Evolutionary conservation across 1,140 invertebrate genomes (phyloP).

Genomic region (Drosophila melanica): DNA sequence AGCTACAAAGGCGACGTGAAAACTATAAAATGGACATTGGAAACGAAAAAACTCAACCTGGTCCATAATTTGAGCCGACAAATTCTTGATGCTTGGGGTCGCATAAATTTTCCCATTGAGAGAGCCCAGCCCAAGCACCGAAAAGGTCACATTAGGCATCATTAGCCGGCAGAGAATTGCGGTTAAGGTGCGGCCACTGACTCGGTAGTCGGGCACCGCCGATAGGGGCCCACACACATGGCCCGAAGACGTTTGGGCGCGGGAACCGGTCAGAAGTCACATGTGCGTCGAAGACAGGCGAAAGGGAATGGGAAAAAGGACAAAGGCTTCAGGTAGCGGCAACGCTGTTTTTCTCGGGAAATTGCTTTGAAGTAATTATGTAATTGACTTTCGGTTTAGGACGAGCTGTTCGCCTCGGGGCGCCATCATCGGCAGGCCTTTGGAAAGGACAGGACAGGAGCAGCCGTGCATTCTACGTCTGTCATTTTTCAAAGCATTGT

Average conservation of each 20-base stretch:
- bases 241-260: not conserved
- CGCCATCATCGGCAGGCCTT: conserved; percentile 21
- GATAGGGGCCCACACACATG: conserved; percentile 45
- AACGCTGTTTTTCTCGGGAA: conserved; percentile 56
- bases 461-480: conserved; percentile 43
- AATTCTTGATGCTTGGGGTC: conserved; percentile 52
- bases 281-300: conserved; percentile 28
- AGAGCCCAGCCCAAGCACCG: conserved; percentile 12
- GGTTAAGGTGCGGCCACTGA: conserved; percentile 54
- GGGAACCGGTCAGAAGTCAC: conserved; percentile 25
- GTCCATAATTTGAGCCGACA: conserved; percentile 50
- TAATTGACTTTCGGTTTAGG: conserved; percentile 65
- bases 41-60: conserved; percentile 19
- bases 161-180: conserved; percentile 58
- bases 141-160: conserved; percentile 71
- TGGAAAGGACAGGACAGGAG: conserved; percentile 22
- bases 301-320: conserved; percentile 22
- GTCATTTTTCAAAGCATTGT: conserved; percentile 67
- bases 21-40: conserved; percentile 51
- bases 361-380: conserved; percentile 74
- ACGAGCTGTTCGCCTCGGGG: conserved; percentile 28
- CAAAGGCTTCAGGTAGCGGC: conserved; percentile 49
- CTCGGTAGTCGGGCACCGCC: conserved; percentile 12
- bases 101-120: conserved; percentile 72
- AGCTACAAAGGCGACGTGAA: conserved; percentile 50